Conservation (phyloP, 92 coral and sea anemone species). For the Parazoanthus darwini region DNA sequence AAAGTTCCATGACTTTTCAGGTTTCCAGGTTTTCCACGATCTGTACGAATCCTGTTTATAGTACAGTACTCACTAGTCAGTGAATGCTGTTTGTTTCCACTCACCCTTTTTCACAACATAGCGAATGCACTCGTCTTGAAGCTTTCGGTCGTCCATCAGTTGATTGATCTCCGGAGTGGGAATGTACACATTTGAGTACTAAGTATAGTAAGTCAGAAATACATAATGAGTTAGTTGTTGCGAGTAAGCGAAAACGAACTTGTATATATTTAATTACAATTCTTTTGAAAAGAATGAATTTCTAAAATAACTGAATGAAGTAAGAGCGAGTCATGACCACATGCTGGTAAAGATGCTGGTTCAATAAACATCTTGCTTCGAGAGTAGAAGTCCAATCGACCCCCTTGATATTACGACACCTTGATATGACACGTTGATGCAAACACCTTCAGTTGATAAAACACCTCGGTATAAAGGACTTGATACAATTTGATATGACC, state of each 20-base stretch:
- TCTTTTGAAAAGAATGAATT: too few species aligned
- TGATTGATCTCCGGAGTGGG: constrained; percentile 91
- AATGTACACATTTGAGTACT: constrained; percentile 88
- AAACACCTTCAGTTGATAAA: too few species aligned
- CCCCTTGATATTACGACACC: too few species aligned
- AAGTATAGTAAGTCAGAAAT: background rate
- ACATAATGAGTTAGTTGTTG: background rate
- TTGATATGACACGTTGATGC: too few species aligned
- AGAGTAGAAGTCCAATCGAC: too few species aligned
- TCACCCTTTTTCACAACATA: constrained; percentile 88
- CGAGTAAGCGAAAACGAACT: background rate
- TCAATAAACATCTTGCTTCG: too few species aligned
- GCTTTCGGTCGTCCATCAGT: constrained; percentile 68
- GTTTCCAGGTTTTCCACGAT: background rate
- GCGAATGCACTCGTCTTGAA: constrained; percentile 87
- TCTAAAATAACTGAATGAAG: too few species aligned
- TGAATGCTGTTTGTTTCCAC: background rate
- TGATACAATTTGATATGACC: too few species aligned
- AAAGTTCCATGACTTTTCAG: too few species aligned
- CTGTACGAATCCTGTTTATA: background rate
- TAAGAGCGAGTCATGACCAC: too few species aligned
- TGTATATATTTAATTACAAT: background rate
- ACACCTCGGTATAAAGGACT: too few species aligned
- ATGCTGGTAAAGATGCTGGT: background rate
- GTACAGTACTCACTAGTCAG: too few species aligned